Evolutionary conservation across 2,113 vertebrate genomes (phyloP).

Genomic region (Hippocampus zosterae): DNA sequence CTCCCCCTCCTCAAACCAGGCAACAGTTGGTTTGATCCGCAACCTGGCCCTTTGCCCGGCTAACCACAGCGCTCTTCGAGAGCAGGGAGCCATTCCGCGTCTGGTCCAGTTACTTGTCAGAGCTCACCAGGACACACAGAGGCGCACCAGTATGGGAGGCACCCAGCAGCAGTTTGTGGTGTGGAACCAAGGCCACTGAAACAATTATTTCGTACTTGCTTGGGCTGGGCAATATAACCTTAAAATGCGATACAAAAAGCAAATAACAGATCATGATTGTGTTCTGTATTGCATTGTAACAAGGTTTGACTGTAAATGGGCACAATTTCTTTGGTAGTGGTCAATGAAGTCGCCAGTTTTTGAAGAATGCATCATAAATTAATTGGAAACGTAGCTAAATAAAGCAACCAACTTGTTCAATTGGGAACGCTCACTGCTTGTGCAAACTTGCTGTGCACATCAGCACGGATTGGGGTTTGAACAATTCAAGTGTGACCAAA

Average conservation of each 20-base stretch:
- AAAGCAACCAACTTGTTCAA: no score
- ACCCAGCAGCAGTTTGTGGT: constrained; percentile 99
- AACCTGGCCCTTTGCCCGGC: constrained; percentile 96
- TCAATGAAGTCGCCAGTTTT: no score
- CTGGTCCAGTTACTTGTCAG: constrained; percentile 93
- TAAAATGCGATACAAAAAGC: not conserved
- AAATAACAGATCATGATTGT: not conserved
- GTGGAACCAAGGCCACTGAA: constrained; percentile 34
- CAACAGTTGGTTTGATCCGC: constrained; percentile 93
- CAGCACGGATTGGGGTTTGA: no score
- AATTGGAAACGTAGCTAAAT: no score
- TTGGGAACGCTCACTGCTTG: no score
- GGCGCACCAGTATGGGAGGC: constrained; percentile 95
- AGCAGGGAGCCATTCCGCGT: constrained; percentile 94
- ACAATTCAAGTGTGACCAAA: no score
- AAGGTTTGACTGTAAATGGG: no score
- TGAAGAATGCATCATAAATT: no score
- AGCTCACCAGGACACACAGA: constrained; percentile 96
- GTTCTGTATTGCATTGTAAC: no score
- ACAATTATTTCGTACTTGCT: not conserved
- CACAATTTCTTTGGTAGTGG: no score
- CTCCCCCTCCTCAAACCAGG: constrained; percentile 64
- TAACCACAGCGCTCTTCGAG: constrained; percentile 92
- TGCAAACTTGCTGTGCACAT: no score
- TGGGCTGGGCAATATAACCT: not conserved